Conservation (phyloP, 30 jellyfish, hydroid and myxozoan genomes). For the Aurelia sp. region DNA sequence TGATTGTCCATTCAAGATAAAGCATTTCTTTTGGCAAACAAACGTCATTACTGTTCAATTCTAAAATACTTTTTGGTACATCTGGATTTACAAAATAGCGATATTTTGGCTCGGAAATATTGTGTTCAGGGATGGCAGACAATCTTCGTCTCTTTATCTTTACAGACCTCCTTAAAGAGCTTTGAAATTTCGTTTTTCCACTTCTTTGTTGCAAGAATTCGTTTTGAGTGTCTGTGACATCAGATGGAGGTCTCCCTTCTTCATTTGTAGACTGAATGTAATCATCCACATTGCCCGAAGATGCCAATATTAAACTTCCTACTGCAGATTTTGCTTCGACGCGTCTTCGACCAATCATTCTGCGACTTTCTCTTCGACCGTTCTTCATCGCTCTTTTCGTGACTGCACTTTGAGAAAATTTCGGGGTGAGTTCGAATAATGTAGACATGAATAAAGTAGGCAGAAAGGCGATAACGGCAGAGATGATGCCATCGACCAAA, state of each 20-base stretch:
- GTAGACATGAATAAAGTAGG: background rate
- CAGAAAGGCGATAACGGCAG: conserved; percentile 9
- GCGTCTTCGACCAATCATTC: background rate
- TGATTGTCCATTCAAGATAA: background rate
- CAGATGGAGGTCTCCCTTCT: background rate
- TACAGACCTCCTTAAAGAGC: background rate
- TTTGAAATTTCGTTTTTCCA: background rate
- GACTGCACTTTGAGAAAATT: background rate
- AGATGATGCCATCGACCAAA: background rate
- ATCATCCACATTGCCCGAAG: background rate
- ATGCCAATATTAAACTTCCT: background rate
- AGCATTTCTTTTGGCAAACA: background rate
- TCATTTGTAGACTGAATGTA: background rate
- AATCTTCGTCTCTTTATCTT: background rate
- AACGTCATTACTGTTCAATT: background rate
- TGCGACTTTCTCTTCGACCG: background rate
- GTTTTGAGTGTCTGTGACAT: background rate
- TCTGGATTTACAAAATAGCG: background rate
- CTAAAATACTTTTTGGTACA: background rate
- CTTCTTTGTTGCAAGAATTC: background rate
- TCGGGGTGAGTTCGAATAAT: background rate
- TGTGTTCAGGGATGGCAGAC: conserved; percentile 19
- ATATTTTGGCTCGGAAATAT: background rate
- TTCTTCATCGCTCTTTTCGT: background rate
- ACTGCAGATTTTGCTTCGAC: background rate